A percentile compares a stretch with the other conserved stretches of the same genome.
Conservation (phyloP, 1,140 invertebrate genomes). For the Danaus plexippus region DNA sequence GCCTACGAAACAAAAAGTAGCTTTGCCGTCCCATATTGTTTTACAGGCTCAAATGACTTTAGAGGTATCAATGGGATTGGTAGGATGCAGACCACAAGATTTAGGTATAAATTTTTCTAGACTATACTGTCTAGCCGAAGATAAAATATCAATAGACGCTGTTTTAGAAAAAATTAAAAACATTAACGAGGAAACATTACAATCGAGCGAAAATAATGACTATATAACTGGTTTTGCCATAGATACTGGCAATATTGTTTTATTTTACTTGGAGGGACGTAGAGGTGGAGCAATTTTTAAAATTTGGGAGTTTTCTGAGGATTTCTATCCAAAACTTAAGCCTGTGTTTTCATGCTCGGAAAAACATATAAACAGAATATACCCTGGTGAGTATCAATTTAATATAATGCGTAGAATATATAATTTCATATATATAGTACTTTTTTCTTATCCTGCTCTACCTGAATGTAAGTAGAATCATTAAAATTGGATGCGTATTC, state of each 20-base stretch:
- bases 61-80: slow-evolving; percentile 45
- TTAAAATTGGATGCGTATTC: background rate
- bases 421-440: background rate
- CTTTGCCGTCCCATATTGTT: slow-evolving; percentile 35
- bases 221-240: slow-evolving; percentile 51
- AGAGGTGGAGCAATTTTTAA: slow-evolving; percentile 41
- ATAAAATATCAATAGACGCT: slow-evolving; percentile 21
- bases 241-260: slow-evolving; percentile 35
- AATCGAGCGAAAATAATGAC: slow-evolving; percentile 18
- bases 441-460: background rate
- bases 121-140: slow-evolving; percentile 35
- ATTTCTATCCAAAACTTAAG: slow-evolving; percentile 38
- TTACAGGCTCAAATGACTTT: slow-evolving; percentile 54
- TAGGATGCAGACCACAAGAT: slow-evolving; percentile 44
- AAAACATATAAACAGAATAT: slow-evolving; percentile 42
- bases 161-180: slow-evolving; percentile 34
- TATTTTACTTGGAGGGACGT: slow-evolving; percentile 50
- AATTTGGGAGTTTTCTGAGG: slow-evolving; percentile 44
- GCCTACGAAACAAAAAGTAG: slow-evolving; percentile 24
- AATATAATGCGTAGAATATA: background rate
- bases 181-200: slow-evolving; percentile 33
- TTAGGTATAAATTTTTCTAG: slow-evolving; percentile 34
- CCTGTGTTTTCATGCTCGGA: slow-evolving; percentile 43
- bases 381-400: slow-evolving; percentile 33
- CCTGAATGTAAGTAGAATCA: slow-evolving; percentile 2